Percentiles rank a stretch among this genome's conserved stretches.
phyloP scores from a whole-genome alignment of 37 sponge, comb jelly and placozoan species.

The Oscarella lobularis region DNA sequence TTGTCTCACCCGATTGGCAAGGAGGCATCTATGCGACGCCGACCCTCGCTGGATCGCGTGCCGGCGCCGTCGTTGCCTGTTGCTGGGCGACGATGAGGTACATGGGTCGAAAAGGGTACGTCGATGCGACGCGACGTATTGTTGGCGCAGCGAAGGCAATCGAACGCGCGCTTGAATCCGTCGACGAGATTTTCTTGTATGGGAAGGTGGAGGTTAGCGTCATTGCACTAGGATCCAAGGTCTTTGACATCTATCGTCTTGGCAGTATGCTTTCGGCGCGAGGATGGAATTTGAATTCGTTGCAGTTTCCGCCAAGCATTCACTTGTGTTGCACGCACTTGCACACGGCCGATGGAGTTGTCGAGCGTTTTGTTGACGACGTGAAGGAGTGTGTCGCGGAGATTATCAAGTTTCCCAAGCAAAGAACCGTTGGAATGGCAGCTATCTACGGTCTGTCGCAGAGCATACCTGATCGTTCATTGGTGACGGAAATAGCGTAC shows the following conservation, averaged over 20 bases:
- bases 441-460: constrained; percentile 81
- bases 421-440: constrained; percentile 41
- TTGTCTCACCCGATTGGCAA: constrained; percentile 64
- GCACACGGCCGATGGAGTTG: constrained; percentile 74
- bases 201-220: constrained; percentile 61
- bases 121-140: constrained; percentile 47
- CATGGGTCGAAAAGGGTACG: constrained; percentile 75
- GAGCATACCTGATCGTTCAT: constrained; percentile 66
- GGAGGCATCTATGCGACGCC: constrained; percentile 95
- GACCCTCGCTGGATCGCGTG: constrained; percentile 72
- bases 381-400: constrained; percentile 37
- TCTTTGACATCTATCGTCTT: constrained; percentile 70
- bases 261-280: constrained; percentile 20
- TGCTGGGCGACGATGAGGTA: constrained; percentile 91
- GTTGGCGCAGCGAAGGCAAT: constrained; percentile 37
- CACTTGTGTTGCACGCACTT: constrained; percentile 81
- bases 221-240: constrained; percentile 55
- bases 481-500: constrained; percentile 44
- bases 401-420: constrained; percentile 46
- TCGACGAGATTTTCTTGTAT: constrained; percentile 51
- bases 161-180: constrained; percentile 18
- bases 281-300: constrained; percentile 76
- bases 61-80: constrained; percentile 70
- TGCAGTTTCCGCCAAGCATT: constrained; percentile 82
- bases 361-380: constrained; percentile 53